A percentile compares a stretch with the other conserved stretches of the same genome.
Conservation (phyloP, 2,113 vertebrate genomes). For the Bagarius yarrelli region DNA sequence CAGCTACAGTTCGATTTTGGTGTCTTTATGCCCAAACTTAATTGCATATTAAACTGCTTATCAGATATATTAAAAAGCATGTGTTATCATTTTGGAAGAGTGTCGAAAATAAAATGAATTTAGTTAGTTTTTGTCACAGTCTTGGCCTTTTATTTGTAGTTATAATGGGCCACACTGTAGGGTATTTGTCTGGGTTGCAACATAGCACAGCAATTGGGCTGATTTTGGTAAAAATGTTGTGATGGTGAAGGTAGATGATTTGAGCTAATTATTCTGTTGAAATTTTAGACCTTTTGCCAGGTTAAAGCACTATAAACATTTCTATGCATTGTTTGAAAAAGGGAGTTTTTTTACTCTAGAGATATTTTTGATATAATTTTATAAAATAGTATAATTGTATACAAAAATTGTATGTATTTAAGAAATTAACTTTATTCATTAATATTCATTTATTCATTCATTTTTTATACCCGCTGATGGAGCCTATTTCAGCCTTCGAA, state of each 20-base stretch:
- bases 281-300: background rate
- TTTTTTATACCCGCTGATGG: too few relatives aligned
- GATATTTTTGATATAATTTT: too few relatives aligned
- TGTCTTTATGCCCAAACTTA: background rate
- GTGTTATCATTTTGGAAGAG: background rate
- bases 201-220: background rate
- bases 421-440: too few relatives aligned
- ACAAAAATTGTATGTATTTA: too few relatives aligned
- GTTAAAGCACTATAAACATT: background rate
- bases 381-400: too few relatives aligned
- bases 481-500: too few relatives aligned
- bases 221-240: background rate
- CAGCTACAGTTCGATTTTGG: background rate
- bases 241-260: background rate
- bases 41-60: background rate
- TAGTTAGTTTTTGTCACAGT: background rate
- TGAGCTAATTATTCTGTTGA: background rate
- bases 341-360: too few relatives aligned
- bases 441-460: too few relatives aligned
- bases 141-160: background rate
- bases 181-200: background rate
- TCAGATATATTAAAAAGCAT: background rate
- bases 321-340: too few relatives aligned
- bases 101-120: background rate
- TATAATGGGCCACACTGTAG: background rate